phyloP scores from a whole-genome alignment of 37 sponge, comb jelly and placozoan species.

The Spongia lamella region DNA sequence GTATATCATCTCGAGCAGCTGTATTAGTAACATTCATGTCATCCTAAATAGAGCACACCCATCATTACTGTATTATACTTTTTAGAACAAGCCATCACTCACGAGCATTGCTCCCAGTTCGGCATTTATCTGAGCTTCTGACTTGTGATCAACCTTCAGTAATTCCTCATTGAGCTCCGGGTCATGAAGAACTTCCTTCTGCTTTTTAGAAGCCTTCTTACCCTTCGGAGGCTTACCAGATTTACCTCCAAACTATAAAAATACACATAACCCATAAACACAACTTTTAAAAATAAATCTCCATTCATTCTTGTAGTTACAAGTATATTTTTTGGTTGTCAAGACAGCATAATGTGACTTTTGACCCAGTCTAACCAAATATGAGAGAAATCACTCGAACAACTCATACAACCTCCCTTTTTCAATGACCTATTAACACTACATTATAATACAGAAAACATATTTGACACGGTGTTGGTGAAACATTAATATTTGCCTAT shows the following conservation, averaged over 20 bases:
- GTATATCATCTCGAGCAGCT: constrained; percentile 71
- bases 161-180: constrained; percentile 50
- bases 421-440: no score
- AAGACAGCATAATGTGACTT: no score
- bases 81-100: background rate
- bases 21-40: constrained; percentile 91
- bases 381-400: no score
- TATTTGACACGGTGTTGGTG: no score
- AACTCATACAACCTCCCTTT: no score
- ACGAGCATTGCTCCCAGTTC: constrained; percentile 67
- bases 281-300: no score
- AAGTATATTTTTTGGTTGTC: no score
- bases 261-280: no score
- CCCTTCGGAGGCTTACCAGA: constrained; percentile 3
- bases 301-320: no score
- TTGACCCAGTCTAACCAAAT: no score
- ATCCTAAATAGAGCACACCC: constrained; percentile 54
- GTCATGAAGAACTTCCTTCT: constrained; percentile 6
- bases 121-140: constrained; percentile 54
- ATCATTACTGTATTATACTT: background rate
- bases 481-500: no score
- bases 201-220: constrained; percentile 13
- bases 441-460: no score
- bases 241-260: background rate
- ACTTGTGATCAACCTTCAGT: constrained; percentile 33